A percentile compares a stretch with the other conserved stretches of the same genome.
These are phyloP conservation scores for Lottia scabra DNA, from an alignment of 2,888 invertebrate species.

Conservation along the genomic window DNA sequence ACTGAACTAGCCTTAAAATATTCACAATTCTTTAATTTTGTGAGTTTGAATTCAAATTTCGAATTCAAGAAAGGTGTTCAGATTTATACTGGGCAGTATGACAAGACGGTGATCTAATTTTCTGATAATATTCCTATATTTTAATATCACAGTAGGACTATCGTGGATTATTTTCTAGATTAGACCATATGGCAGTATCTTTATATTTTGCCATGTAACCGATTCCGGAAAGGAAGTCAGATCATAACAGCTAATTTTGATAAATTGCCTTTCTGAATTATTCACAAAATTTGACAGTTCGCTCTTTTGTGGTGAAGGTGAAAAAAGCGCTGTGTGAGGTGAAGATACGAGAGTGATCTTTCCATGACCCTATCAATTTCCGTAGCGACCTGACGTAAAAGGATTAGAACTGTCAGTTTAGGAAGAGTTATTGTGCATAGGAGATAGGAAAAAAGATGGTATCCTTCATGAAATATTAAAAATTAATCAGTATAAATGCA, in stretches of 20 bases:
- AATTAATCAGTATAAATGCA: slow-evolving; percentile 4
- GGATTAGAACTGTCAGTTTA: neutral
- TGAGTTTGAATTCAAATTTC: too few species aligned
- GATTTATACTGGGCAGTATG: too few species aligned
- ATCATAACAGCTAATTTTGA: slow-evolving; percentile 1
- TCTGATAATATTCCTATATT: too few species aligned
- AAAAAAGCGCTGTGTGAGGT: neutral
- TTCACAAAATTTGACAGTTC: slow-evolving; percentile 3
- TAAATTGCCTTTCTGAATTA: slow-evolving; percentile 4
- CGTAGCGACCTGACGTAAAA: slow-evolving; percentile 4
- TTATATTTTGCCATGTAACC: neutral
- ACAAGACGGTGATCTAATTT: too few species aligned
- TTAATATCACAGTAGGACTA: too few species aligned
- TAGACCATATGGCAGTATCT: neutral
- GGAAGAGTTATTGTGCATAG: neutral
- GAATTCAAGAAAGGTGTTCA: too few species aligned
- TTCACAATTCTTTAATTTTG: too few species aligned
- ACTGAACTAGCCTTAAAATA: too few species aligned
- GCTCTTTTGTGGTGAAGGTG: slow-evolving; percentile 6
- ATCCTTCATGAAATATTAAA: slow-evolving; percentile 3
- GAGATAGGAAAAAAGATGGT: slow-evolving; percentile 1
- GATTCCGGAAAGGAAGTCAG: neutral
- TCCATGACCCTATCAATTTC: slow-evolving; percentile 4
- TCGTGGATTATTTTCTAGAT: neutral
- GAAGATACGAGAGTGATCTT: slow-evolving; percentile 2